Evolutionary conservation across 2,113 vertebrate genomes (phyloP).

Genomic region (Amphiprion percula): DNA sequence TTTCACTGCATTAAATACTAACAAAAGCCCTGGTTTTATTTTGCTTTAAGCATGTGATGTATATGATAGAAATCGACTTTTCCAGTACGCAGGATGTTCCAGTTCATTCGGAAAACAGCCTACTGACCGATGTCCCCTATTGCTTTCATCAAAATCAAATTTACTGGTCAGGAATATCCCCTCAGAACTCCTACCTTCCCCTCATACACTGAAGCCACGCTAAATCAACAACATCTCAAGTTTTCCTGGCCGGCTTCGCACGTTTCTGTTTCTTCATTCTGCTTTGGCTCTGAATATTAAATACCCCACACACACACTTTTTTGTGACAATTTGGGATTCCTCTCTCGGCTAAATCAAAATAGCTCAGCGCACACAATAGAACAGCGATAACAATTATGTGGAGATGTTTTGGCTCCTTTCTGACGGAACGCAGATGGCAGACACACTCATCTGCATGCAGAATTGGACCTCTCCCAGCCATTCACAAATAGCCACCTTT

Average conservation of each 20-base stretch:
- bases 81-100: background rate
- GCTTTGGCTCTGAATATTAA: background rate
- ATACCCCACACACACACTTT: background rate
- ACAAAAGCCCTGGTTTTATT: background rate
- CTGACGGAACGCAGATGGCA: constrained; percentile 39
- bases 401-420: constrained; percentile 27
- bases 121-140: constrained; percentile 9
- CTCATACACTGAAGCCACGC: background rate
- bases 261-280: background rate
- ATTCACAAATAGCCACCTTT: constrained; percentile 18
- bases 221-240: constrained; percentile 23
- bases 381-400: constrained; percentile 8
- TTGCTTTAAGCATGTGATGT: background rate
- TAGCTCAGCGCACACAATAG: constrained; percentile 1
- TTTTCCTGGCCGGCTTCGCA: constrained; percentile 6
- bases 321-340: constrained; percentile 6
- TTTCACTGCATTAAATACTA: background rate
- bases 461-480: constrained; percentile 32
- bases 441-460: constrained; percentile 49
- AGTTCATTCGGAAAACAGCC: constrained; percentile 4
- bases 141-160: constrained; percentile 23
- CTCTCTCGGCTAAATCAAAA: constrained; percentile 1
- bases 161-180: constrained; percentile 17
- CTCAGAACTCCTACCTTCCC: background rate
- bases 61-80: background rate